These are phyloP conservation scores for Anarrhichthys ocellatus DNA, from an alignment of 2,113 vertebrate genomes.

Conservation along the genomic window DNA sequence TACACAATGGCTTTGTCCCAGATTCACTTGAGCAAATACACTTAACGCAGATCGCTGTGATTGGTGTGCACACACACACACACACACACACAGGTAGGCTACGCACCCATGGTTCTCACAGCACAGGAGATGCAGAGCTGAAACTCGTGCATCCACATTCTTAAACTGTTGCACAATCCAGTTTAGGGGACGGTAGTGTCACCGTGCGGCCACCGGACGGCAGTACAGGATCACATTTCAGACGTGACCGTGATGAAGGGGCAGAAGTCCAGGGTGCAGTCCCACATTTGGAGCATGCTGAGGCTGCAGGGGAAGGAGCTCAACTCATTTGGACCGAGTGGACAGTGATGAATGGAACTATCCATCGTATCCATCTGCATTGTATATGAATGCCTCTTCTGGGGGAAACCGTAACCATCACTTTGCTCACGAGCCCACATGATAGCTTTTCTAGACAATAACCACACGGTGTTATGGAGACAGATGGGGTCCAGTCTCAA, in stretches of 20 bases:
- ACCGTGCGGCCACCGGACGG: constrained; percentile 42
- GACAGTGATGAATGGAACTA: neutral
- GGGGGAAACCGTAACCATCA: constrained; percentile 33
- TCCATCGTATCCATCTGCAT: neutral
- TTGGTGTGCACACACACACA: constrained; percentile 7
- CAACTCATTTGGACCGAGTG: neutral
- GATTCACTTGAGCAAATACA: constrained; percentile 25
- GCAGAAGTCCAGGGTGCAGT: neutral
- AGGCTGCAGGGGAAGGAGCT: neutral
- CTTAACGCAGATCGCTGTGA: neutral
- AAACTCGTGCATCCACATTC: constrained; percentile 16
- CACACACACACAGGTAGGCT: neutral
- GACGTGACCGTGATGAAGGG: too few relatives aligned
- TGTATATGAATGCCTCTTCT: constrained; percentile 7
- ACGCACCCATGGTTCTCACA: neutral
- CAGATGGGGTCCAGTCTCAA: constrained; percentile 26
- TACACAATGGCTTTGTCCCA: neutral
- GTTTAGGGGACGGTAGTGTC: neutral
- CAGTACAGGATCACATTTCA: neutral
- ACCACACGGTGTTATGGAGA: constrained; percentile 31
- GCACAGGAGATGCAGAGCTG: neutral
- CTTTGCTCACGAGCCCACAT: constrained; percentile 36
- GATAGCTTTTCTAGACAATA: constrained; percentile 28
- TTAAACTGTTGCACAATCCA: constrained; percentile 43
- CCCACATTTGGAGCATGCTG: neutral